Evolutionary conservation across 2,113 vertebrate genomes (phyloP).

Genomic region (Phasianus colchicus): DNA sequence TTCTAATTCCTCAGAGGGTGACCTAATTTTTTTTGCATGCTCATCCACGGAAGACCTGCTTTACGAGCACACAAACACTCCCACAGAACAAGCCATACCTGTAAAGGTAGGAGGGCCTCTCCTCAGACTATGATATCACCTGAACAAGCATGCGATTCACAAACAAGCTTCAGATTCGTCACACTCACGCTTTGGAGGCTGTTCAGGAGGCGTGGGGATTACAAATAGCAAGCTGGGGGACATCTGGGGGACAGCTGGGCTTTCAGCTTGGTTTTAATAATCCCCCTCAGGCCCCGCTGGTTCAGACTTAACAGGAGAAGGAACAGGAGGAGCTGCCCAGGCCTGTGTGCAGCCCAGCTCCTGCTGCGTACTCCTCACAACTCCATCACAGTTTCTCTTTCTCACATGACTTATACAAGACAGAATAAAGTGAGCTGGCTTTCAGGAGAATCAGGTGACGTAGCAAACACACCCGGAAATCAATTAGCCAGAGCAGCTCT

Average conservation of each 20-base stretch:
- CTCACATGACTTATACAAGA: accelerated
- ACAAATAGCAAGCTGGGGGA: neutral
- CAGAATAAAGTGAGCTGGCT: neutral
- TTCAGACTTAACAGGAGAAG: neutral
- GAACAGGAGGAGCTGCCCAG: neutral
- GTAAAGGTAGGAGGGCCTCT: neutral
- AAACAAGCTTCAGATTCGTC: neutral
- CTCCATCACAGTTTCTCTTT: neutral
- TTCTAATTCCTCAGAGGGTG: neutral
- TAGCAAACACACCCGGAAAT: neutral
- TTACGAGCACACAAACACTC: neutral
- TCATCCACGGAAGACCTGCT: neutral
- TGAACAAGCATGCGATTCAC: neutral
- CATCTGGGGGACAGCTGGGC: neutral
- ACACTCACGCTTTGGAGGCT: accelerated
- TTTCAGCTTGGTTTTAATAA: neutral
- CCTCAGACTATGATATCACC: neutral
- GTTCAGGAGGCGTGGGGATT: neutral
- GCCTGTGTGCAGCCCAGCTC: neutral
- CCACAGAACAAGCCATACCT: neutral
- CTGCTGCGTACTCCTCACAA: neutral
- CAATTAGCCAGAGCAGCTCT: neutral
- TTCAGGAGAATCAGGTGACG: neutral
- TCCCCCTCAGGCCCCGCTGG: neutral
- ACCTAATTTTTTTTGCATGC: neutral